Percentiles rank a stretch among this genome's conserved stretches.
Conservation (phyloP, 1,140 invertebrate species). For the Pogonomyrmex barbatus region DNA sequence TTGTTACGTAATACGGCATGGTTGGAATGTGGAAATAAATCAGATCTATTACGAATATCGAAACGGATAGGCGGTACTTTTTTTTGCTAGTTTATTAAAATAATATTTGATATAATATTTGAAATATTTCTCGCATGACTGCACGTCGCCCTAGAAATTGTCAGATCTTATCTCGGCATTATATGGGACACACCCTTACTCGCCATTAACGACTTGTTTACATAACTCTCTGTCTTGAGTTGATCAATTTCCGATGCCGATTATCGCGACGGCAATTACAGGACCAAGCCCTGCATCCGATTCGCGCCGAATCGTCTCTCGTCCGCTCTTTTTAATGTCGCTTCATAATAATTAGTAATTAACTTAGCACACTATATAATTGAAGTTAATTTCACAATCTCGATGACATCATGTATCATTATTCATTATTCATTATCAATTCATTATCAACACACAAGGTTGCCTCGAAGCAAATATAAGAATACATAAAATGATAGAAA, state of each 20-base stretch:
- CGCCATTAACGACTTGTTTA: constrained; percentile 64
- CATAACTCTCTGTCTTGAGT: constrained; percentile 67
- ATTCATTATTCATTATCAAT: constrained; percentile 12
- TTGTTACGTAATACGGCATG: not conserved
- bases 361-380: constrained; percentile 27
- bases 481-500: not conserved
- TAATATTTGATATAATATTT: not conserved
- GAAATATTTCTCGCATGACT: constrained; percentile 20
- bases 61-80: not conserved
- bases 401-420: not conserved
- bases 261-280: constrained; percentile 35
- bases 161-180: constrained; percentile 37
- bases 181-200: constrained; percentile 58
- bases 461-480: not conserved
- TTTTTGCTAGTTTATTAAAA: not conserved
- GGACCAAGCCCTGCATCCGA: constrained; percentile 41
- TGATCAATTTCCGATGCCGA: constrained; percentile 65
- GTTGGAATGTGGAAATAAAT: not conserved
- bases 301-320: constrained; percentile 20
- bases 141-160: constrained; percentile 30
- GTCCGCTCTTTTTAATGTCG: not conserved
- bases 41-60: not conserved
- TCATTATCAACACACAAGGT: not conserved
- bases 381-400: constrained; percentile 24
- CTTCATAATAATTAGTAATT: constrained; percentile 54